Evolutionary conservation across 2,797 vertebrate species (phyloP).

Genomic region (Takifugu ocellatus): DNA sequence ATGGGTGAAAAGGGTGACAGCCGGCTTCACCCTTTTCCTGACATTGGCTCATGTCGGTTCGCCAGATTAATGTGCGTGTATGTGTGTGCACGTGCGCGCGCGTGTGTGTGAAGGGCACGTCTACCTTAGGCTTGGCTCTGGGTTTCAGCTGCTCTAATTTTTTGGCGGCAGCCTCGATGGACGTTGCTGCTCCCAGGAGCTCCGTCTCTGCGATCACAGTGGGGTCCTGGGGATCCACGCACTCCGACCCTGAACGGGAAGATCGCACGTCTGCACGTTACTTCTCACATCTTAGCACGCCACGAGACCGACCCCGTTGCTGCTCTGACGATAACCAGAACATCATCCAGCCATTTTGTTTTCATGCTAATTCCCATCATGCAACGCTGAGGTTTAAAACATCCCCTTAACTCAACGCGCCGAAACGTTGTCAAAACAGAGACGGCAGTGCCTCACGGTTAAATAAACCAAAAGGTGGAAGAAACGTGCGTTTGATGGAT

Average conservation of each 20-base stretch:
- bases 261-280: conserved; percentile 6
- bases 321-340: too few relatives aligned
- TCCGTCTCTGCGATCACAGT: conserved; percentile 96
- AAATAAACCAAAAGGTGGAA: conserved; percentile 37
- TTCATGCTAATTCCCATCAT: conserved; percentile 7
- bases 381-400: not conserved
- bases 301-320: not conserved
- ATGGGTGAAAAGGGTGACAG: conserved; percentile 41
- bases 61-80: conserved; percentile 43
- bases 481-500: conserved; percentile 54
- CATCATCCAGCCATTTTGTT: not conserved
- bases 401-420: not conserved
- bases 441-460: conserved; percentile 36
- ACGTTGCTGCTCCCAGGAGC: conserved; percentile 93
- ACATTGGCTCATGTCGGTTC: conserved; percentile 22
- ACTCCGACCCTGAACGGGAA: conserved; percentile 86
- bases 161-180: conserved; percentile 98
- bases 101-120: conserved; percentile 40
- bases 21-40: conserved; percentile 49
- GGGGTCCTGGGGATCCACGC: conserved; percentile 95
- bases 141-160: conserved; percentile 98
- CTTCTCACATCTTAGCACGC: not conserved
- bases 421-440: conserved; percentile 2
- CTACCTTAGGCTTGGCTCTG: conserved; percentile 96
- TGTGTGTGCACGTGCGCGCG: conserved; percentile 16